Evolutionary conservation across 2,113 vertebrate genomes (phyloP), one percentile per base, ranked within the genome.

Genomic region (Calcarius ornatus): DNA sequence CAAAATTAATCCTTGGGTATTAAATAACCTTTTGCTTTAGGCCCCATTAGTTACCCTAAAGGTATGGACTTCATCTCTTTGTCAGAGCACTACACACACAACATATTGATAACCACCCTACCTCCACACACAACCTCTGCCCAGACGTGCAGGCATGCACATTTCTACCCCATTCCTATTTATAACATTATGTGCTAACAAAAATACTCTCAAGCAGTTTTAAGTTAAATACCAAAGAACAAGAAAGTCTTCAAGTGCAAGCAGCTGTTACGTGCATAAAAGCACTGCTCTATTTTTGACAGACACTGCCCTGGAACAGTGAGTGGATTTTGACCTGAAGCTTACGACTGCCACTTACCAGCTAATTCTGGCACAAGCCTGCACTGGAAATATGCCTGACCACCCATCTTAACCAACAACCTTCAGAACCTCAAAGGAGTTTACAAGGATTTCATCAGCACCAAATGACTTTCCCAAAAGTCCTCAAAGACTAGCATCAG

Each of bases 211-310:
- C 2, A 1, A 82, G 75, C 45, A 93, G 59, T 93, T 96, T 87
- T 84, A 86, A 96, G 87, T 48, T 85, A 92, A 96, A 91, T 87
- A 94, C 70, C 92, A 91, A 93, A 91, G 78, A 94, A 94, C 85
- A 93, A 96, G 93, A 70, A 94, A 91, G 66, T 75, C 92, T 93
- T 95, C 85, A 85, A 79, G 61, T n/a, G 72, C 35, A 95, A 89
- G 85, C 73, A 95, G 94, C 73, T 85, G 92, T 85, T 95, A 95
- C n/a, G 18, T 96, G 95, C 92, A 76, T 69, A 87, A 89, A 90
- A 85, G 81, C 87, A 93, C 48, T 50, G 48, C 78, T 94, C 84
- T 93, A 6, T 87, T 93, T 96, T 69, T 87, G 81, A 92, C 61
- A 88, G 75, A 61, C 31, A 1, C 89, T 95, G 83, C 63, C 23